Evolutionary conservation across 1,140 invertebrate species (phyloP).

Genomic region (Aphidius ervi): DNA sequence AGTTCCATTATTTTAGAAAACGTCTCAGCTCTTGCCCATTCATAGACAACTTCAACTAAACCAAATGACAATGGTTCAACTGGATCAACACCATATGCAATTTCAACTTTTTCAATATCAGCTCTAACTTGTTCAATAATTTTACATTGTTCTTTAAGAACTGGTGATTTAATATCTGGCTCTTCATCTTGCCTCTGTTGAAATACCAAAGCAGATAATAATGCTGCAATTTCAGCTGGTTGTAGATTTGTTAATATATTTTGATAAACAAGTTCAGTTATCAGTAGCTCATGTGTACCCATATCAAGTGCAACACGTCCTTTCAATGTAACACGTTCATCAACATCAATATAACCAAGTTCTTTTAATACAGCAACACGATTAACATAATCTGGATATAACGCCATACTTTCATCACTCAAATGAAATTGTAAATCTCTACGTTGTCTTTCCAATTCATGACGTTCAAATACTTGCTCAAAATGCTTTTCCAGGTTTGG

Average conservation of each 20-base stretch:
- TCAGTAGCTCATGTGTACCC: constrained; percentile 88
- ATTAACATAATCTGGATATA: constrained; percentile 87
- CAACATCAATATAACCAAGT: constrained; percentile 70
- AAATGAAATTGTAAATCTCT: constrained; percentile 69
- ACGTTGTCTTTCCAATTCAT: constrained; percentile 68
- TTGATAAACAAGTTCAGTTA: constrained; percentile 93
- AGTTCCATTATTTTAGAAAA: constrained; percentile 91
- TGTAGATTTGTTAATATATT: constrained; percentile 83
- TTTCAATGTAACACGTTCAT: constrained; percentile 76
- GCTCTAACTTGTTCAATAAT: constrained; percentile 36
- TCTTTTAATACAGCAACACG: constrained; percentile 77
- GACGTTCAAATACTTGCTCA: constrained; percentile 65
- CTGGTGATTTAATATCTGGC: constrained; percentile 26
- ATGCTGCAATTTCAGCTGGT: constrained; percentile 87
- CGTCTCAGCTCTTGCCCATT: constrained; percentile 87
- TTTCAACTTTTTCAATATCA: constrained; percentile 38
- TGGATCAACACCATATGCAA: constrained; percentile 37
- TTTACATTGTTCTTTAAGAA: constrained; percentile 34
- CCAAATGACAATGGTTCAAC: constrained; percentile 82
- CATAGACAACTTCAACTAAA: constrained; percentile 88
- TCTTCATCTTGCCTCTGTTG: constrained; percentile 69
- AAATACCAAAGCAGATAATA: constrained; percentile 88
- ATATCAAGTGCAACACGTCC: constrained; percentile 94
- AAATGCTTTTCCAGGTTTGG: constrained; percentile 69
- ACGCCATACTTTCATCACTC: constrained; percentile 77